Base-by-base conservation (phyloP, 2,888 invertebrate species). In the Lasioglossum oenotherae region DNA sequence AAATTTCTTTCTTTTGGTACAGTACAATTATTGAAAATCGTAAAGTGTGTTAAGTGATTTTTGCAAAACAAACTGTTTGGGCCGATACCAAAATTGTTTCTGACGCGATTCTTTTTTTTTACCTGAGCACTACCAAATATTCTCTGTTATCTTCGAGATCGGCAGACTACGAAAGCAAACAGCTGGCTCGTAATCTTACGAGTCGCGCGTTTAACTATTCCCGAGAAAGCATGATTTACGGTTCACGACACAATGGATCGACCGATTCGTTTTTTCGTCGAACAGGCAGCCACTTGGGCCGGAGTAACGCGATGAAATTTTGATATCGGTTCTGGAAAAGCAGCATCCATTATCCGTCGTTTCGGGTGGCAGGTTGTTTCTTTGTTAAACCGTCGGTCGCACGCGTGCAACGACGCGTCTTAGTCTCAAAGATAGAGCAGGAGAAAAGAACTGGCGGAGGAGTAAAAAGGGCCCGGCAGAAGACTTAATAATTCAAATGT, bases 401-500 rank as follows among this genome's bases (percentile, higher is more conserved):
- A 41, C 69, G 44, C 72, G 77, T 14, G 71, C 72, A 60, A 46
- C 60, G 60, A 23, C 60, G 35, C 60, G 35, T 4, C 38, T 77
- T 74, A 6, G 79, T 77, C 60, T 72, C 73, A 81, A 84, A 73
- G 84, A 72, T 49, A 44, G 31, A n/a, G 49, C 74, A 38, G 79
- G 69, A 4, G 23, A 35, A 67, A 67, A 31, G 31, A 67, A 67
- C 35, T 8, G 4, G 31, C 1, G 31, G 41, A 8, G 69, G 12
- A 46, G 82, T 27, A 71, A 73, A 73, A 73, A 49, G 49, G 53
- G 31, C 31, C 71, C 10, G 46, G 31, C 75, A n/a, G 57, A 41
- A 23, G 78, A 80, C 80, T 92, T 91, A 92, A 92, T 92, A 92
- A 92, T 92, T 91, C 88, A 92, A 91, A 92, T 90, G 89, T 92